Conservation (phyloP, 1,140 invertebrate genomes). For the Nymphalis io region DNA sequence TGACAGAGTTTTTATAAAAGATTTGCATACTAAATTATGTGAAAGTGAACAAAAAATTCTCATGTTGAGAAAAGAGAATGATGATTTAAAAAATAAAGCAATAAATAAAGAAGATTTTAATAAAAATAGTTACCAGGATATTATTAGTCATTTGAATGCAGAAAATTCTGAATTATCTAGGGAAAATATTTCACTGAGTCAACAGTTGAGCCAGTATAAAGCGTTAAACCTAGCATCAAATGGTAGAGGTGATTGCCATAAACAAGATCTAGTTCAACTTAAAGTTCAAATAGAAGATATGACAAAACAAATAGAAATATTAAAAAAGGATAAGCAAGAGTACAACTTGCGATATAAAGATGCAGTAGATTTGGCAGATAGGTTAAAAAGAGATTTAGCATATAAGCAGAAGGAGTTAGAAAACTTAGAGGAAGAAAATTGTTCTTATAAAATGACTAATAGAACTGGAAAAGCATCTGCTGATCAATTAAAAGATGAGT, state of each 20-base stretch:
- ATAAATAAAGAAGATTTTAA: conserved; percentile 47
- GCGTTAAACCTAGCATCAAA: conserved; percentile 45
- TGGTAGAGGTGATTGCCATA: conserved; percentile 47
- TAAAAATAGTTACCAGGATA: conserved; percentile 67
- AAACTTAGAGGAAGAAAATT: conserved; percentile 71
- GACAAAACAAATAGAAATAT: conserved; percentile 54
- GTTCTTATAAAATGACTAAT: conserved; percentile 69
- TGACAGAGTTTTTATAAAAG: conserved; percentile 59
- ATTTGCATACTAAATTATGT: conserved; percentile 68
- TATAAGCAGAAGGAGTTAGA: conserved; percentile 70
- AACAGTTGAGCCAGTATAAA: conserved; percentile 66
- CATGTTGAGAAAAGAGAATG: conserved; percentile 76
- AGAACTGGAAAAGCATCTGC: conserved; percentile 68
- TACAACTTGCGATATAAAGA: conserved; percentile 65
- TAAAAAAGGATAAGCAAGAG: conserved; percentile 70
- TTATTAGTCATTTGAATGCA: conserved; percentile 69
- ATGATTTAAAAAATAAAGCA: conserved; percentile 58
- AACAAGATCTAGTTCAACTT: conserved; percentile 55
- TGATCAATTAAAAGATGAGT: conserved; percentile 72
- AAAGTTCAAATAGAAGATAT: conserved; percentile 58
- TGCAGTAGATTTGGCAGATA: conserved; percentile 59
- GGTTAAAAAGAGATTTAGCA: conserved; percentile 68
- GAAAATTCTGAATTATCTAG: conserved; percentile 73
- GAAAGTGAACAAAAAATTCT: conserved; percentile 75
- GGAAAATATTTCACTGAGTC: conserved; percentile 69